Percentiles rank a stretch among this genome's conserved stretches.
phyloP scores from a whole-genome alignment of 2,113 vertebrate species.

The Podarcis cretensis region DNA sequence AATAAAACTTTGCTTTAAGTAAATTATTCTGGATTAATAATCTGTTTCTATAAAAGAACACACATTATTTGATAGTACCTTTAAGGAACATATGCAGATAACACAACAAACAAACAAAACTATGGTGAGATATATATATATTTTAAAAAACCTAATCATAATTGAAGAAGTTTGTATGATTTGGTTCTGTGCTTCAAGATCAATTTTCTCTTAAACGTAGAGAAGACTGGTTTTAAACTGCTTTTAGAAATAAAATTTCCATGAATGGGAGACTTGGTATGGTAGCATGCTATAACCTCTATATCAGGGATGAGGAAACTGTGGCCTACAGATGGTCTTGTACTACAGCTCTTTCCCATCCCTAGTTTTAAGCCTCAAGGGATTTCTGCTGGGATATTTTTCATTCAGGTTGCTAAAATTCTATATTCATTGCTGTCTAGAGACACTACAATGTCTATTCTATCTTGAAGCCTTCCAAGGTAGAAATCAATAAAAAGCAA shows the following conservation, averaged over 20 bases:
- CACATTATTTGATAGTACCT: background rate
- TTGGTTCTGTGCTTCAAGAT: too few relatives aligned
- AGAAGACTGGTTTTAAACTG: background rate
- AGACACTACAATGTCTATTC: conserved; percentile 35
- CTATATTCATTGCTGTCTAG: conserved; percentile 48
- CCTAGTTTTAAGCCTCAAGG: conserved; percentile 44
- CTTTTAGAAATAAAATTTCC: too few relatives aligned
- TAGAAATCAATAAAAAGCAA: conserved; percentile 37
- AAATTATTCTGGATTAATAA: background rate
- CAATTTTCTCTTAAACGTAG: too few relatives aligned
- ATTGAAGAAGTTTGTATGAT: background rate
- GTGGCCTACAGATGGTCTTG: too few relatives aligned
- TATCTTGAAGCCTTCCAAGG: background rate
- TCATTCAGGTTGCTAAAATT: conserved; percentile 49
- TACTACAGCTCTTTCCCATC: too few relatives aligned
- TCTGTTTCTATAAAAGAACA: background rate
- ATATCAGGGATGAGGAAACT: too few relatives aligned
- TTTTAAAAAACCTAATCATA: background rate
- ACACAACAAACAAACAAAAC: background rate
- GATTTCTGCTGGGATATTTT: conserved; percentile 70
- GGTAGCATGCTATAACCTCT: background rate
- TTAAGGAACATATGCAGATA: background rate
- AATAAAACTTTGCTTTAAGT: background rate
- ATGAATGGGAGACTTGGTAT: background rate
- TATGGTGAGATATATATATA: background rate